Evolutionary conservation across 2,113 vertebrate species (phyloP), one percentile per base, ranked within the genome.

Genomic region (Pterocles orientalis): DNA sequence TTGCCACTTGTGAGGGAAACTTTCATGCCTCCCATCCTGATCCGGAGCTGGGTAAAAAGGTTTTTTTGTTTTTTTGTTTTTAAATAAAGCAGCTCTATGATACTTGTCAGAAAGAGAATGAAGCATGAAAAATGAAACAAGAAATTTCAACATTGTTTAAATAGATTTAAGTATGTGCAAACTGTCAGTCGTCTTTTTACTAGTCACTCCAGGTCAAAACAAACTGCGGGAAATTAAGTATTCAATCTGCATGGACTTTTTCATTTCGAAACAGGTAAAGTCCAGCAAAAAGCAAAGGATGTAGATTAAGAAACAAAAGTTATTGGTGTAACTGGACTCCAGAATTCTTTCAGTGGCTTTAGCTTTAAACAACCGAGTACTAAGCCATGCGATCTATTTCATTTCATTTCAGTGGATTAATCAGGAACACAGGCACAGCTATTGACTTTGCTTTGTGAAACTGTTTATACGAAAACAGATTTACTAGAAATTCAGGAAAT

Each of bases 401-500:
- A 85, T 96, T 94, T 96, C 68, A 45, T 96, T 94, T 96, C 71
- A 45, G 72, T 93, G 82, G 95, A 91, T 92, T 96, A 97, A 84
- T 93, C 91, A 94, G 96, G 80, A 93, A 19, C 94, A 94, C 85
- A 93, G 90, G 90, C 93, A 90, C 88, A 95, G 79, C 94, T 93
- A 94, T 92, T 95, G 89, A 92, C 79, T 94, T 92, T 91, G 85
- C 79, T 95, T 92, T 96, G 94, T 95, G 78, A 72, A 96, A 95
- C 86, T 95, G 95, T 97, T 93, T 96, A 90, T 91, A 82, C 26
- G 83, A 93, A 95, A 92, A 86, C 71, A 88, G 95, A 89, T 88
- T 95, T 94, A 82, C 86, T 88, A 95, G 80, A 97, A 91, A 80
- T 90, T 94, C 82, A 94, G 95, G 94, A 96, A 96, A 96, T 96